Evolutionary conservation across 1,140 invertebrate genomes (phyloP).

Genomic region (Lepidotrigona ventralis): DNA sequence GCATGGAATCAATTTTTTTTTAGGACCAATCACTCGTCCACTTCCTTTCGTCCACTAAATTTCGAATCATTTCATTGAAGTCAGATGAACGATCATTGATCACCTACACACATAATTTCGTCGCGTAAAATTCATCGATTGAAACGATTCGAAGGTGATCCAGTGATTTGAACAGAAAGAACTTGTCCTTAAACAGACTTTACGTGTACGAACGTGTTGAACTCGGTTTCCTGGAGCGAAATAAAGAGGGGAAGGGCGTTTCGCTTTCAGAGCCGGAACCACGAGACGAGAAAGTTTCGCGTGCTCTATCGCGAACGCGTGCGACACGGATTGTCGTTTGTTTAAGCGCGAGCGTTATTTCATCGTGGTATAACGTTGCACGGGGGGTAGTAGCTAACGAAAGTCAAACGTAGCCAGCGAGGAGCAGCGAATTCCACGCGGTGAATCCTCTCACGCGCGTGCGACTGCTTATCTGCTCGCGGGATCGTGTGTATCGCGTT

Average conservation of each 20-base stretch:
- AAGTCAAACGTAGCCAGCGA: constrained; percentile 8
- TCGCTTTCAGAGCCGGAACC: neutral
- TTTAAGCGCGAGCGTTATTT: neutral
- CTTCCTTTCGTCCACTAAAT: too few relatives aligned
- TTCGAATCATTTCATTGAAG: too few relatives aligned
- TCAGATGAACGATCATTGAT: too few relatives aligned
- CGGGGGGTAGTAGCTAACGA: neutral
- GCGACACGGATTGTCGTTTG: neutral
- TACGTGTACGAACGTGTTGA: neutral
- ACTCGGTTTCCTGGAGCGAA: neutral
- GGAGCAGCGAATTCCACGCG: neutral
- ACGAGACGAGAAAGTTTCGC: neutral
- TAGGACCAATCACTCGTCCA: too few relatives aligned
- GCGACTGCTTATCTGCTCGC: constrained; percentile 11
- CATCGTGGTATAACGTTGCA: neutral
- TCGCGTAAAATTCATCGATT: neutral
- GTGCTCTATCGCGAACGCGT: neutral
- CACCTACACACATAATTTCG: too few relatives aligned
- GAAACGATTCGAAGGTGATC: neutral
- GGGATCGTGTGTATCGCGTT: constrained; percentile 12
- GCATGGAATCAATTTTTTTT: too few relatives aligned
- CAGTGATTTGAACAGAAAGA: neutral
- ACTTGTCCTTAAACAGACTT: neutral
- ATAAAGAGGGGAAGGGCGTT: too few relatives aligned
- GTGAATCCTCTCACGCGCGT: constrained; percentile 25